Evolutionary conservation across 2,113 vertebrate species (phyloP).

Genomic region (Salvator merianae): DNA sequence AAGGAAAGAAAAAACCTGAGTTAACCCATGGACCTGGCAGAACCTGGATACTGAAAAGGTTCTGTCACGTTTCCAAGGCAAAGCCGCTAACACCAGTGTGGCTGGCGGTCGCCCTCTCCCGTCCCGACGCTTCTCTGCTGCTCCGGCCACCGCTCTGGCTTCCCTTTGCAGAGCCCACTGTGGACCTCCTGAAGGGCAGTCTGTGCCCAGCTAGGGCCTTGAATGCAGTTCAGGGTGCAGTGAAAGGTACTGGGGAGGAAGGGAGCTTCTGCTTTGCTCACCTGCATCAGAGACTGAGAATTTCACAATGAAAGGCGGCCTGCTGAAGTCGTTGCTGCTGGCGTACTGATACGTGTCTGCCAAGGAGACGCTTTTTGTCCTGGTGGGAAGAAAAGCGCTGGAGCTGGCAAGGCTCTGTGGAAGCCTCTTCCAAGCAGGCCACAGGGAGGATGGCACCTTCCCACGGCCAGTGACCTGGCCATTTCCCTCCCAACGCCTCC

Average conservation of each 20-base stretch:
- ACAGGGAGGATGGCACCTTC: too few species aligned
- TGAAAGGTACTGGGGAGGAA: not conserved
- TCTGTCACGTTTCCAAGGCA: too few species aligned
- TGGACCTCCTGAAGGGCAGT: not conserved
- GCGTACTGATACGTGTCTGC: conserved; percentile 77
- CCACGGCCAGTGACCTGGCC: too few species aligned
- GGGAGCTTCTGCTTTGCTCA: conserved; percentile 26
- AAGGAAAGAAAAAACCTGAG: too few species aligned
- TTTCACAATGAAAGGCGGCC: conserved; percentile 85
- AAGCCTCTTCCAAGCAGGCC: not conserved
- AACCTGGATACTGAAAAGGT: too few species aligned
- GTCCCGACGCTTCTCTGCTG: too few species aligned
- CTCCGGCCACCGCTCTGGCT: not conserved
- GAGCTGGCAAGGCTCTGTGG: too few species aligned
- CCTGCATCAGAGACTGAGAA: conserved; percentile 70
- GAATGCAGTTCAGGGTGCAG: not conserved
- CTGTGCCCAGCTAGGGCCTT: not conserved
- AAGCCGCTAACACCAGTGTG: too few species aligned
- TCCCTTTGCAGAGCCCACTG: too few species aligned
- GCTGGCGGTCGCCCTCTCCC: too few species aligned
- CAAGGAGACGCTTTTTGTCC: conserved; percentile 73
- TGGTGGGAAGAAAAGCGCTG: conserved; percentile 33
- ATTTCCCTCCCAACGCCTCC: too few species aligned
- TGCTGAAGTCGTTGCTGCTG: conserved; percentile 76
- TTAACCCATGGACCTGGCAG: too few species aligned